phyloP scores from a whole-genome alignment of 2,888 invertebrate genomes.

The Chironomus tentans region DNA sequence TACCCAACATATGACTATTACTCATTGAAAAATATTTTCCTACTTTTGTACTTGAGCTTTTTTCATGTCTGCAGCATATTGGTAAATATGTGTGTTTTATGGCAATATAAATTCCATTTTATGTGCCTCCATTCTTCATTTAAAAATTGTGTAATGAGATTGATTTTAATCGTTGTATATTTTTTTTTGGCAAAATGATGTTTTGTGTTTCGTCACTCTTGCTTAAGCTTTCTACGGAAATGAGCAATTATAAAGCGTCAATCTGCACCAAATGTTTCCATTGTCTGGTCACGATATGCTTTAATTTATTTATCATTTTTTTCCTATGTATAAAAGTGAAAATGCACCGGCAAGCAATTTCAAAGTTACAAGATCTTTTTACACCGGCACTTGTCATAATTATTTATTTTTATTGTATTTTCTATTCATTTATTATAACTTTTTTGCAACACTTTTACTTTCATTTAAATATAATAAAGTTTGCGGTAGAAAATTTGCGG shows the following conservation, averaged over 20 bases:
- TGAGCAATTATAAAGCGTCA: not conserved
- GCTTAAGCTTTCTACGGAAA: not conserved
- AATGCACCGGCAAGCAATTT: not conserved
- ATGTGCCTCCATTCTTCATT: too few relatives aligned
- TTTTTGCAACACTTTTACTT: not conserved
- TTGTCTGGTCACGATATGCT: too few relatives aligned
- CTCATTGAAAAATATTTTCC: too few relatives aligned
- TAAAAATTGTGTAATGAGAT: too few relatives aligned
- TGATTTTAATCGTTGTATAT: too few relatives aligned
- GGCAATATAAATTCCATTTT: too few relatives aligned
- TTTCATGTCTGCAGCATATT: too few relatives aligned
- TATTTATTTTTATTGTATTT: not conserved
- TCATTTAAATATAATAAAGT: not conserved
- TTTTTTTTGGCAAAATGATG: too few relatives aligned
- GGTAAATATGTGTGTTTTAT: too few relatives aligned
- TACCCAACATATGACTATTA: too few relatives aligned
- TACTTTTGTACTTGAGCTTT: too few relatives aligned
- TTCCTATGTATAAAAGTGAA: not conserved
- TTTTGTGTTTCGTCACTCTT: not conserved
- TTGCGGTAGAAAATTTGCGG: too few relatives aligned
- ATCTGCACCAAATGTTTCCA: not conserved
- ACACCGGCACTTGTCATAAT: not conserved
- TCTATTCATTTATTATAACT: not conserved
- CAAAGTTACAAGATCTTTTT: not conserved
- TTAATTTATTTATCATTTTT: not conserved